phyloP scores from a whole-genome alignment of 1,140 invertebrate species.

The Drosophila trapezifrons region DNA sequence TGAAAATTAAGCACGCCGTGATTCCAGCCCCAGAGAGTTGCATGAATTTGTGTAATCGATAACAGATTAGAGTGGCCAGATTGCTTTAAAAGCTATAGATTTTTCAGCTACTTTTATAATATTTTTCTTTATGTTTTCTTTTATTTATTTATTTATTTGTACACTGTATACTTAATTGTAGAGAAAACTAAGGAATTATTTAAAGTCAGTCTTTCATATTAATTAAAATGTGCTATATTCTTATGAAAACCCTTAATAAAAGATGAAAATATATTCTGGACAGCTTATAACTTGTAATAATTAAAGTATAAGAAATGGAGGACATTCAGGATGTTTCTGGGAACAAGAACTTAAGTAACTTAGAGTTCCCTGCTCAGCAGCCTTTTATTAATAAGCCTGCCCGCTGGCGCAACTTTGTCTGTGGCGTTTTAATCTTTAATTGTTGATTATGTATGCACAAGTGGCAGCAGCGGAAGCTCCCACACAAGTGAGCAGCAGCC shows the following conservation, averaged over 20 bases:
- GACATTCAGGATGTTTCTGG: background rate
- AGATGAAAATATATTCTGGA: background rate
- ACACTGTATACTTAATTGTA: no score
- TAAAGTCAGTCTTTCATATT: no score
- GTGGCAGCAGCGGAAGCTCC: constrained; percentile 45
- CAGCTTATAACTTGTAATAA: background rate
- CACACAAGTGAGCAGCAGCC: constrained; percentile 41
- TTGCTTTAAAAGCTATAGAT: background rate
- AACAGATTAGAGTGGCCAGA: background rate
- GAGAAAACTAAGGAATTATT: no score
- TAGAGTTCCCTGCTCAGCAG: background rate
- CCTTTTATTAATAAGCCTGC: constrained; percentile 57
- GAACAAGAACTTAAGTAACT: background rate
- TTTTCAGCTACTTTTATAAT: no score
- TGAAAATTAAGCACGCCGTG: no score
- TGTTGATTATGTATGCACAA: constrained; percentile 70
- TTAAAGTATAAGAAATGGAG: background rate
- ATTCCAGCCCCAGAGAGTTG: no score
- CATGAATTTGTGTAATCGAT: background rate
- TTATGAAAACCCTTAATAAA: background rate
- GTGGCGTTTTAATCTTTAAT: constrained; percentile 72
- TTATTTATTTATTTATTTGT: no score
- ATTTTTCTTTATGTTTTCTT: no score
- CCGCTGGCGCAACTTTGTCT: constrained; percentile 41
- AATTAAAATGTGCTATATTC: background rate